phyloP scores from a whole-genome alignment of 2,797 vertebrate species.

The Spea hammondii region DNA sequence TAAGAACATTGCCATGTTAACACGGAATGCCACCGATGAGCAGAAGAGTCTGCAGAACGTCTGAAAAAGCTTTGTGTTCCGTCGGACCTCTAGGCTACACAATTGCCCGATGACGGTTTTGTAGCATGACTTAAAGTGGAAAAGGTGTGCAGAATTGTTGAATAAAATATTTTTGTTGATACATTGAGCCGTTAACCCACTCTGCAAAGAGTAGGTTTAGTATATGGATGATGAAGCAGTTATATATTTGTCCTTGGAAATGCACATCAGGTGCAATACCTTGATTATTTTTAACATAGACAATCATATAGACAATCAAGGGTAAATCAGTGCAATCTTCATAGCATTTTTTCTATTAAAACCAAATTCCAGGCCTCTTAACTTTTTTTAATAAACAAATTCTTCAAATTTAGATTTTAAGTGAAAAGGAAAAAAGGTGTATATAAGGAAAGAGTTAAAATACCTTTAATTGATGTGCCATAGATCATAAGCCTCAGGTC shows the following conservation, averaged over 20 bases:
- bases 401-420: conserved; percentile 9
- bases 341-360: conserved; percentile 4
- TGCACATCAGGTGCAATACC: conserved; percentile 11
- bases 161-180: conserved; percentile 35
- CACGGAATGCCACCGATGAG: conserved; percentile 11
- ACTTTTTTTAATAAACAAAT: neutral
- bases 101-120: conserved; percentile 55
- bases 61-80: conserved; percentile 54
- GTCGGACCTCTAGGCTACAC: conserved; percentile 51
- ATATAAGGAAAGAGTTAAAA: neutral
- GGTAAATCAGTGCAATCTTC: conserved; percentile 39
- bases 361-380: conserved; percentile 10
- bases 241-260: conserved; percentile 12
- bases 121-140: conserved; percentile 54
- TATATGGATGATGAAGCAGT: conserved; percentile 14
- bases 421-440: neutral
- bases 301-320: conserved; percentile 52
- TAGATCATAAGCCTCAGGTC: conserved; percentile 16
- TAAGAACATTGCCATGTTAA: conserved; percentile 38
- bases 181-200: conserved; percentile 58
- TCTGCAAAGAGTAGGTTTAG: conserved; percentile 19
- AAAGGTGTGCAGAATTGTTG: conserved; percentile 6
- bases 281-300: conserved; percentile 52
- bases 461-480: conserved; percentile 10
- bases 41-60: conserved; percentile 37